These are phyloP conservation scores for Halocaridina rubra DNA, from an alignment of 2,888 invertebrate genomes.

Conservation along the genomic window DNA sequence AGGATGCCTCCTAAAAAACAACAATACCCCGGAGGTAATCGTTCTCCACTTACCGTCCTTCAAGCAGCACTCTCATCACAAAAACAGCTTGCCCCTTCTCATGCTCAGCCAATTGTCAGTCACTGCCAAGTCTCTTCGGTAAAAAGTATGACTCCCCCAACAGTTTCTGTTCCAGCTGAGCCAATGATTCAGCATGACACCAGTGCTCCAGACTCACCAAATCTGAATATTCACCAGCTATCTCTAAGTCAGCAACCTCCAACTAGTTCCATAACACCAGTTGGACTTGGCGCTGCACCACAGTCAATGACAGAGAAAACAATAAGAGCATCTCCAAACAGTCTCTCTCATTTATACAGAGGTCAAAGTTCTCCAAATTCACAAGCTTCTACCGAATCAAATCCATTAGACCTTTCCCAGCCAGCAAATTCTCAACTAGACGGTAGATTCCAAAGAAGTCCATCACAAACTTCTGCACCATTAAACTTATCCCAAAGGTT, in stretches of 20 bases:
- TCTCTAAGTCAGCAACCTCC: slow-evolving; percentile 32
- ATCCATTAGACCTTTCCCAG: slow-evolving; percentile 42
- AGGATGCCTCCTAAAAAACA: slow-evolving; percentile 57
- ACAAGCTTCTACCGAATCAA: background rate
- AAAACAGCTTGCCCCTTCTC: background rate
- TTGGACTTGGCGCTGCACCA: background rate
- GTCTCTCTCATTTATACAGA: background rate
- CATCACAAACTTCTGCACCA: background rate
- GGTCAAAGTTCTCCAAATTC: background rate
- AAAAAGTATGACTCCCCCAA: slow-evolving; percentile 4
- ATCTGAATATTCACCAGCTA: slow-evolving; percentile 38
- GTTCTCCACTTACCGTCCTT: slow-evolving; percentile 39
- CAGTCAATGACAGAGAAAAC: background rate
- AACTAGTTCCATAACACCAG: background rate
- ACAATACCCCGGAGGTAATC: slow-evolving; percentile 38
- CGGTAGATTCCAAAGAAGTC: background rate
- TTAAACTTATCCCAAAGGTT: slow-evolving; percentile 40
- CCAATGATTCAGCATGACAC: slow-evolving; percentile 3
- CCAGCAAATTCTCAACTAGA: background rate
- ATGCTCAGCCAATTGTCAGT: background rate
- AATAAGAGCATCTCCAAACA: background rate
- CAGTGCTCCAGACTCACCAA: slow-evolving; percentile 47
- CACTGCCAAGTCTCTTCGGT: background rate
- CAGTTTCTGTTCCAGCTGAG: slow-evolving; percentile 23
- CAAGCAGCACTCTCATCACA: slow-evolving; percentile 33